Evolutionary conservation across 2,113 vertebrate genomes (phyloP).

Genomic region (Hyaena hyaena): DNA sequence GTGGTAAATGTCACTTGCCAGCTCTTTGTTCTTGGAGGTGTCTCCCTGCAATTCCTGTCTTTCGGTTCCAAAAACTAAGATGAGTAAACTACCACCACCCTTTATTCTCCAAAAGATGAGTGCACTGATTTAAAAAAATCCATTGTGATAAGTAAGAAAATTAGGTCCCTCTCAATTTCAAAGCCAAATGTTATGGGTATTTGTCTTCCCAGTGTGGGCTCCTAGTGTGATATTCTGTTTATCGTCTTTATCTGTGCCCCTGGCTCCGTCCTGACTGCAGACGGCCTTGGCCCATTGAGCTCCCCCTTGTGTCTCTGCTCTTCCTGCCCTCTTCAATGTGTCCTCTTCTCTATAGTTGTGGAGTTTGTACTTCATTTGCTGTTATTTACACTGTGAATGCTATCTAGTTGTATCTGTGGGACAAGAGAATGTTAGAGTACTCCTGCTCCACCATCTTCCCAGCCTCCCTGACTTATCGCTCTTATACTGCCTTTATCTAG

Average conservation of each 20-base stretch:
- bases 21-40: background rate
- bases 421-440: background rate
- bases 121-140: background rate
- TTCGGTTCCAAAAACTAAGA: background rate
- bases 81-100: background rate
- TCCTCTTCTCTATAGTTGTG: background rate
- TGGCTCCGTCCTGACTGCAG: background rate
- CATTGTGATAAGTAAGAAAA: background rate
- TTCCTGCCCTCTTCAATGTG: background rate
- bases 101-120: background rate
- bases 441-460: background rate
- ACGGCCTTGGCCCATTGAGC: background rate
- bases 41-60: background rate
- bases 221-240: background rate
- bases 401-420: background rate
- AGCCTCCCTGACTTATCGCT: background rate
- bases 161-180: background rate
- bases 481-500: background rate
- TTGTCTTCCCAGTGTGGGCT: background rate
- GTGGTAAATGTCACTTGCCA: background rate
- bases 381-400: background rate
- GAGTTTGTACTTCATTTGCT: background rate
- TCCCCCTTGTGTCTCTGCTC: background rate
- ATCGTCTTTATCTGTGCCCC: background rate
- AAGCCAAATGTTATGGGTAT: background rate